Evolutionary conservation across 2,113 vertebrate species (phyloP).

Genomic region (Sylvietta virens): DNA sequence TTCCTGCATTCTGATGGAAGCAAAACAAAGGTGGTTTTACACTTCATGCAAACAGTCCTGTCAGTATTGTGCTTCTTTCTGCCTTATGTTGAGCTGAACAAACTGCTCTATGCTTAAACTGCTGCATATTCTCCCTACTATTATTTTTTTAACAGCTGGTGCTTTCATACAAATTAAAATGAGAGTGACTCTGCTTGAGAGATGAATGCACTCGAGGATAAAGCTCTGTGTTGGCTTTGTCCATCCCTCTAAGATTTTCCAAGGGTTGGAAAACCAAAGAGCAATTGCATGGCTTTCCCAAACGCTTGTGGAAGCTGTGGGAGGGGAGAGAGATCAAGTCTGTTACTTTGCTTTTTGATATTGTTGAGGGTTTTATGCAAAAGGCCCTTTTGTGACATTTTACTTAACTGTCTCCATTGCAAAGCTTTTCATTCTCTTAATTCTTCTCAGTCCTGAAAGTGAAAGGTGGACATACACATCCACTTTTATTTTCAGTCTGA

Average conservation of each 20-base stretch:
- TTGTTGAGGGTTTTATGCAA: neutral
- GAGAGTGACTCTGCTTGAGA: neutral
- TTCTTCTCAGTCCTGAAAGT: neutral
- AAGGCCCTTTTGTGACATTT: neutral
- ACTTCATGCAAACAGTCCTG: neutral
- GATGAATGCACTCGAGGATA: fast-evolving
- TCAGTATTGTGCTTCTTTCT: neutral
- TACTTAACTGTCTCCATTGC: neutral
- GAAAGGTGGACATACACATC: neutral
- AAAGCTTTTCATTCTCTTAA: neutral
- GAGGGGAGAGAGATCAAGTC: neutral
- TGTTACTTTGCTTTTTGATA: neutral
- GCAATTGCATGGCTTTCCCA: neutral
- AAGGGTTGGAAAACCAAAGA: neutral
- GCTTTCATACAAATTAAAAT: neutral
- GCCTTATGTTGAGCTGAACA: neutral
- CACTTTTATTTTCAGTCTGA: neutral
- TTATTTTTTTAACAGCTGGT: neutral
- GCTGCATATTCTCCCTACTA: neutral
- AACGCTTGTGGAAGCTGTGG: neutral
- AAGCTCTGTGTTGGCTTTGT: neutral
- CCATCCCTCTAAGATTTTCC: neutral
- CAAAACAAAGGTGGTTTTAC: neutral
- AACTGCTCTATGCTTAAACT: neutral
- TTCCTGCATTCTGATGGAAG: neutral